Evolutionary conservation across 2,113 vertebrate species (phyloP), one percentile per base, ranked within the genome.

Genomic region (Mustela nigripes): DNA sequence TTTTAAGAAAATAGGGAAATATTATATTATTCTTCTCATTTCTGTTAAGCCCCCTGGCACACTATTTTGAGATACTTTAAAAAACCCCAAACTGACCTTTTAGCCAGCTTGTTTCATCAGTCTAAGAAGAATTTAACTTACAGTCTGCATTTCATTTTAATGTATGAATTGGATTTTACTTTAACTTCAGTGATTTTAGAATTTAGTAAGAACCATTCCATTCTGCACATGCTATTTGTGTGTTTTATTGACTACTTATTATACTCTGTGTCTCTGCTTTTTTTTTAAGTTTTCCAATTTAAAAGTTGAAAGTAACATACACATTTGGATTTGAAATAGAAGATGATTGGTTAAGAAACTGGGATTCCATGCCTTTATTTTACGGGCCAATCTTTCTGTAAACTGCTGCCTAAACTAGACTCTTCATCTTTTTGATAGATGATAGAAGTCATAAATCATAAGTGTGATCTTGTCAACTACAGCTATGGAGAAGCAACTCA

Each of bases 401-500:
- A 56, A 95, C 92, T 74, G 16, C 60, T 95, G 50, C 85, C 81
- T 98, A 86, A 97, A 67, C 45, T 85, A 58, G 18, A 92, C 33
- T 82, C 31, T 97, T 48, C 42, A 60, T 97, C 95, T 97, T 98
- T 97, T 98, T 92, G 96, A 97, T 98, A 99, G 99, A 99, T 99
- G 99, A 99, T 99, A 98, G 99, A 99, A 99, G 99, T 99, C 91
- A 99, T 99, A 98, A 99, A 99, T 98, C 99, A 99, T 98, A 99
- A 99, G 89, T 99, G 99, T 98, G 99, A 99, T 98, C 99, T 99
- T 96, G 99, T 99, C 95, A 99, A 99, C 98, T 99, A 99, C 94
- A 99, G 99, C 97, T 99, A 99, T 58, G 99, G 99, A 69, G 99
- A 99, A 98, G 99, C 99, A 73, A 99, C 99, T n/a, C 99, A 99